Evolutionary conservation across 2,797 vertebrate species (phyloP), one percentile per base, ranked within the genome.

Genomic region (Parauchenoglanis punctatus): DNA sequence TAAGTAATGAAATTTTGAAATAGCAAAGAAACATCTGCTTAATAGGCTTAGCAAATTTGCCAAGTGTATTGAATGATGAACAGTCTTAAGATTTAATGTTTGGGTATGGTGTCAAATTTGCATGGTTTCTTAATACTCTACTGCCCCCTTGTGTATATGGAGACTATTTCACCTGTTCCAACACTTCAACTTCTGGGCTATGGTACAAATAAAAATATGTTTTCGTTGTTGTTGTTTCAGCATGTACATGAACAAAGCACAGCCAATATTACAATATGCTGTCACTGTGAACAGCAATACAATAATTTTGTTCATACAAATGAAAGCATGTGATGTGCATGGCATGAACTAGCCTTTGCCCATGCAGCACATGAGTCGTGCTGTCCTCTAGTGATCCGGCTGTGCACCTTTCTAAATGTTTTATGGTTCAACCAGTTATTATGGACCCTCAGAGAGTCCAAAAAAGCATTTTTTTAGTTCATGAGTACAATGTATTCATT

Each of bases 121-220:
- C 20, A 31, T 44, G 10, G 20, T 49, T 88, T 85, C 8, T 40
- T 88, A 18, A 88, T 91, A 56, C 20, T 90, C 76, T 94, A 90
- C 92, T 93, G 89, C 92, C 90, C 76, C 82, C 95, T 93, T 83
- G 90, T 94, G 95, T 28, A 11, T 18, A 4, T 20, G 59, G 12
- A 40, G 28, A 25, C 12, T 72, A 68, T 84, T 72, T 56, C 80
- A 63, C 23, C 25, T 28, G 58, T 10, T 23, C 0, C 6, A 83
- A 67, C 4, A 12, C 46, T n/a, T 10, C 28, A 23, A 25, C 35
- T 78, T 80, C 23, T 46, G 58, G 35, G 13, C 40, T 63, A 65
- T 17, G 23, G 7, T 80, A 40, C 31, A 40, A 15, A 4, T 18
- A 54, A 77, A 52, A 17, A 3, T 6, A 12, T 65, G 20, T 58